phyloP scores from a whole-genome alignment of 1,140 invertebrate species.

The Pteromalus puparum region DNA sequence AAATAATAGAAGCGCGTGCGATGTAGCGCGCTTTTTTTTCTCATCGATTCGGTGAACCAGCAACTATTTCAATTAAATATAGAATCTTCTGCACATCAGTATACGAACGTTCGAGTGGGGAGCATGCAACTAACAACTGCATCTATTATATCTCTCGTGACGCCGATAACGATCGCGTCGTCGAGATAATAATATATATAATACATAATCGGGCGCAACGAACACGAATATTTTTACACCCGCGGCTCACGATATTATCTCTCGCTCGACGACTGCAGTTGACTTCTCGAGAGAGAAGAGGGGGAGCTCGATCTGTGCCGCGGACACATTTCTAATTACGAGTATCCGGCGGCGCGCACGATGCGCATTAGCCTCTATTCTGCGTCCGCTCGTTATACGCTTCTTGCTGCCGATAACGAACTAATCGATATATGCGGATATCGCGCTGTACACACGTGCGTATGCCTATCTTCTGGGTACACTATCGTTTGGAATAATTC shows the following conservation, averaged over 20 bases:
- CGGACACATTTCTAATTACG: constrained; percentile 40
- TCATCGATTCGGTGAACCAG: background rate
- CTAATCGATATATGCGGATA: constrained; percentile 7
- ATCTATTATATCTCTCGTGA: background rate
- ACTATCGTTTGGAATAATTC: background rate
- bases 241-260: background rate
- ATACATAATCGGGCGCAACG: background rate
- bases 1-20: constrained; percentile 12
- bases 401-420: constrained; percentile 32
- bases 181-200: too few species aligned
- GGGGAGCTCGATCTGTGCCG: constrained; percentile 1
- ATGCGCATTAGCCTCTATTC: constrained; percentile 9
- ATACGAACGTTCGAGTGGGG: too few species aligned
- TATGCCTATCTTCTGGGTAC: background rate
- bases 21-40: background rate
- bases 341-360: background rate
- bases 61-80: constrained; percentile 51
- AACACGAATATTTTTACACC: background rate
- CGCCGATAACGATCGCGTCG: background rate
- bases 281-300: background rate
- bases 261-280: background rate
- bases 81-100: constrained; percentile 11
- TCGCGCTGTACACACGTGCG: too few species aligned
- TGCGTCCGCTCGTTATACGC: background rate
- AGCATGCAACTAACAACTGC: too few species aligned